A percentile compares a stretch with the other conserved stretches of the same genome.
phyloP scores from a whole-genome alignment of 2,797 vertebrate genomes.

The Poecile montanus region DNA sequence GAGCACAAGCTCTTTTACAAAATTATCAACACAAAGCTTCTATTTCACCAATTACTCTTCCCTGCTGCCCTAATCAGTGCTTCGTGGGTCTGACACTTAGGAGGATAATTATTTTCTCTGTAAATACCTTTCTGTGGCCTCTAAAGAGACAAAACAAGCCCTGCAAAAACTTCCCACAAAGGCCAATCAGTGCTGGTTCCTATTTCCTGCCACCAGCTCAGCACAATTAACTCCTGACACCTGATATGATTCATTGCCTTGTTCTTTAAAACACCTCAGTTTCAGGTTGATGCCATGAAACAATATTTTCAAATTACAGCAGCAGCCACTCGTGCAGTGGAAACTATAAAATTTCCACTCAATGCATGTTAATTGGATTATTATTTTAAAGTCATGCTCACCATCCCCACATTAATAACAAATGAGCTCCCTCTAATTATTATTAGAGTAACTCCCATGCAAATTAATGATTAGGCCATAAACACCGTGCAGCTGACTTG shows the following conservation, averaged over 20 bases:
- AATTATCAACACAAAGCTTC: not conserved
- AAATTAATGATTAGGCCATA: slow-evolving; percentile 48
- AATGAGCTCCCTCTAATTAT: slow-evolving; percentile 31
- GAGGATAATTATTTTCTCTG: not conserved
- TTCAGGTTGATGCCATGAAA: not conserved
- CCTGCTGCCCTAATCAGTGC: not conserved
- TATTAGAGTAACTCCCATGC: slow-evolving; percentile 46
- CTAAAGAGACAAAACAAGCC: not conserved
- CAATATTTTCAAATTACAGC: not conserved
- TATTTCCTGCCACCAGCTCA: not conserved
- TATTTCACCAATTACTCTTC: not conserved
- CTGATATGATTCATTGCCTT: not conserved
- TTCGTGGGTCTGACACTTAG: fast-evolving
- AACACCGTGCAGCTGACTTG: not conserved
- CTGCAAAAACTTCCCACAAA: not conserved
- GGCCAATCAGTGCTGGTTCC: not conserved
- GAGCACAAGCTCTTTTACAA: not conserved
- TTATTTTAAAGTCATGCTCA: slow-evolving; percentile 50
- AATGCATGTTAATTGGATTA: slow-evolving; percentile 47
- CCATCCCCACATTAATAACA: slow-evolving; percentile 23
- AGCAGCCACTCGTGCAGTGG: not conserved
- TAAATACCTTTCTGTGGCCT: not conserved
- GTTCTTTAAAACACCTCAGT: not conserved
- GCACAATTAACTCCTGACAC: not conserved
- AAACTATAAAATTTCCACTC: not conserved